Evolutionary conservation across 2,113 vertebrate genomes (phyloP).

Genomic region (Lampris incognitus): DNA sequence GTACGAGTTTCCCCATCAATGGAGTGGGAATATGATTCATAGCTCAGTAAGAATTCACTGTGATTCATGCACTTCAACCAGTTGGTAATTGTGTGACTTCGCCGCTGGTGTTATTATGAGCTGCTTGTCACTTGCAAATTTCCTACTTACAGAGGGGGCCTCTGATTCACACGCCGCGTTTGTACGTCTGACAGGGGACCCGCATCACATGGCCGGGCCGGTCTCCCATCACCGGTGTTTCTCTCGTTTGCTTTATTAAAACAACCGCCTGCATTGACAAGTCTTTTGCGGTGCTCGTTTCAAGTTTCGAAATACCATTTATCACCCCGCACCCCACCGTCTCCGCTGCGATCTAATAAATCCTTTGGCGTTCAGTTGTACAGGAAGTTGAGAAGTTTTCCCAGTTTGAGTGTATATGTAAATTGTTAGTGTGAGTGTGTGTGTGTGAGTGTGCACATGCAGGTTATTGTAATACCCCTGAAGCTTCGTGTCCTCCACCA

Average conservation of each 20-base stretch:
- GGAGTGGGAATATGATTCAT: conserved; percentile 52
- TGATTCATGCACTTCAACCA: conserved; percentile 49
- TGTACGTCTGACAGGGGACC: background rate
- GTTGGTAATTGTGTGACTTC: background rate
- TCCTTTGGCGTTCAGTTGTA: no score
- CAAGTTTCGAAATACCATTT: no score
- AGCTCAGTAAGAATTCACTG: conserved; percentile 27
- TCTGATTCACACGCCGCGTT: background rate
- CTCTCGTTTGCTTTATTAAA: conserved; percentile 14
- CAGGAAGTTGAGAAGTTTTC: no score
- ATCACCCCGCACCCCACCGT: no score
- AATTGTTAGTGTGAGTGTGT: no score
- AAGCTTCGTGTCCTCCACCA: no score
- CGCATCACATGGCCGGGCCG: background rate
- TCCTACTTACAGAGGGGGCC: background rate
- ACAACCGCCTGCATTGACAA: background rate
- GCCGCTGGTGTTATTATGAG: conserved; percentile 32
- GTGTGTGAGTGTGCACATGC: no score
- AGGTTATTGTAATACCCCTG: no score
- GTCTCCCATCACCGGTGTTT: conserved; percentile 23
- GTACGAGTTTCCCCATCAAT: conserved; percentile 26
- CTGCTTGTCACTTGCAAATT: conserved; percentile 10
- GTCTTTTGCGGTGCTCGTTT: background rate
- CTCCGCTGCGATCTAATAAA: no score
- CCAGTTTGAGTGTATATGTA: no score